phyloP scores from a whole-genome alignment of 2,797 vertebrate genomes.

The Denticeps clupeoides region DNA sequence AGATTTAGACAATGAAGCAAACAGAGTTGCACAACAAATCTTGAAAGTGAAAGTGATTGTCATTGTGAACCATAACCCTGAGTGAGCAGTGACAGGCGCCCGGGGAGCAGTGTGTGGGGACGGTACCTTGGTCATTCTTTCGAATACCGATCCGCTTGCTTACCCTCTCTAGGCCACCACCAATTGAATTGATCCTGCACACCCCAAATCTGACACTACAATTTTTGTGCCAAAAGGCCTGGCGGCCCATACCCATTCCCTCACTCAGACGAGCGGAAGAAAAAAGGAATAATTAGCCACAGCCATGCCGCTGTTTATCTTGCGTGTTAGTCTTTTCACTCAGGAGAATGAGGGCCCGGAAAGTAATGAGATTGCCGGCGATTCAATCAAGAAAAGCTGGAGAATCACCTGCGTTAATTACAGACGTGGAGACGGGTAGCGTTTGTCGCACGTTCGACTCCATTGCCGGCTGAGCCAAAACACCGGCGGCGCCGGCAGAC shows the following conservation, averaged over 20 bases:
- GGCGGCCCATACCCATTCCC: conserved; percentile 24
- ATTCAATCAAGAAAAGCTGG: conserved; percentile 33
- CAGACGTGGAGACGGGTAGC: conserved; percentile 32
- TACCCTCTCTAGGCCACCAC: too few species aligned
- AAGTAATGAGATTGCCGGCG: conserved; percentile 31
- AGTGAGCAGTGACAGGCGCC: too few species aligned
- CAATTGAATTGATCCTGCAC: too few species aligned
- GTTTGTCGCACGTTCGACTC: conserved; percentile 30
- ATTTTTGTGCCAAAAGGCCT: conserved; percentile 10
- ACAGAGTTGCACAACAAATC: too few species aligned
- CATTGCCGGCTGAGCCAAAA: conserved; percentile 28
- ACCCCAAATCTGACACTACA: conserved; percentile 6
- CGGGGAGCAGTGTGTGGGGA: too few species aligned
- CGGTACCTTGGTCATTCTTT: too few species aligned
- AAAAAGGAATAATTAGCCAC: conserved; percentile 28
- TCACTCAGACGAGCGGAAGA: conserved; percentile 16
- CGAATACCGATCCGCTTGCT: too few species aligned
- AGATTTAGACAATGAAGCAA: too few species aligned
- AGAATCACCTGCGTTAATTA: conserved; percentile 39
- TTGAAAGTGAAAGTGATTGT: too few species aligned
- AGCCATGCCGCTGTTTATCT: conserved; percentile 24
- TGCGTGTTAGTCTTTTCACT: conserved; percentile 15
- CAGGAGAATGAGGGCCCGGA: conserved; percentile 29
- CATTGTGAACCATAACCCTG: too few species aligned
- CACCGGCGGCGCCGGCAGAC: conserved; percentile 18